Conservation (phyloP, 2,888 invertebrate genomes). For the Sisyra nigra region DNA sequence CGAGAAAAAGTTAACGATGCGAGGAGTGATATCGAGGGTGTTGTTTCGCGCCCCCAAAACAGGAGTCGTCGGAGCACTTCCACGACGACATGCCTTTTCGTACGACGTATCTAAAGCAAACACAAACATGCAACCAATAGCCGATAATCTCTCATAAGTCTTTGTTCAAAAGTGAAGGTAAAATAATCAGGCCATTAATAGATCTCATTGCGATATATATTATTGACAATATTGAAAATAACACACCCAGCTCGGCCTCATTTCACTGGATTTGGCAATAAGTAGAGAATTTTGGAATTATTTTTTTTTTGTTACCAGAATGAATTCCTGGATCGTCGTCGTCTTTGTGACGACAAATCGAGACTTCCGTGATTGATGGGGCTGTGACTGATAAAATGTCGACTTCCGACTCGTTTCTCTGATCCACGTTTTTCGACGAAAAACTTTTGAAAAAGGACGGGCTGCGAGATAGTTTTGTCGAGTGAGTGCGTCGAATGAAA, state of each 20-base stretch:
- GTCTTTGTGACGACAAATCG: conserved; percentile 24
- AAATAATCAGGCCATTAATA: no score
- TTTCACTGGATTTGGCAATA: no score
- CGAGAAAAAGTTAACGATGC: conserved; percentile 66
- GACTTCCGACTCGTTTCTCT: conserved; percentile 17
- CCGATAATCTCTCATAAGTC: background rate
- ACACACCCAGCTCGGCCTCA: no score
- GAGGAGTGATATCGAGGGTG: conserved; percentile 52
- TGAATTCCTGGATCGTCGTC: conserved; percentile 54
- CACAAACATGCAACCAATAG: conserved; percentile 10
- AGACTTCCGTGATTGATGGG: conserved; percentile 28
- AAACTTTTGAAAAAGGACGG: conserved; percentile 43
- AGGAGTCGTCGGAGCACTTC: conserved; percentile 71
- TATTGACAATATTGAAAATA: no score
- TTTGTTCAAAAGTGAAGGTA: background rate
- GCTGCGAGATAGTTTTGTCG: conserved; percentile 53
- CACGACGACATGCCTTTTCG: conserved; percentile 76
- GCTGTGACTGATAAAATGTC: conserved; percentile 12
- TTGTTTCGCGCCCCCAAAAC: conserved; percentile 46
- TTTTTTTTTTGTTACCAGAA: conserved; percentile 41
- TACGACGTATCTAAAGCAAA: conserved; percentile 61
- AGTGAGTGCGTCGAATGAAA: conserved; percentile 54
- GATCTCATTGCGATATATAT: no score
- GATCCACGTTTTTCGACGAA: conserved; percentile 33
- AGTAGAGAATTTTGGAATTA: no score